Conservation (phyloP, 1,140 invertebrate species). For the Platyura marginata region DNA sequence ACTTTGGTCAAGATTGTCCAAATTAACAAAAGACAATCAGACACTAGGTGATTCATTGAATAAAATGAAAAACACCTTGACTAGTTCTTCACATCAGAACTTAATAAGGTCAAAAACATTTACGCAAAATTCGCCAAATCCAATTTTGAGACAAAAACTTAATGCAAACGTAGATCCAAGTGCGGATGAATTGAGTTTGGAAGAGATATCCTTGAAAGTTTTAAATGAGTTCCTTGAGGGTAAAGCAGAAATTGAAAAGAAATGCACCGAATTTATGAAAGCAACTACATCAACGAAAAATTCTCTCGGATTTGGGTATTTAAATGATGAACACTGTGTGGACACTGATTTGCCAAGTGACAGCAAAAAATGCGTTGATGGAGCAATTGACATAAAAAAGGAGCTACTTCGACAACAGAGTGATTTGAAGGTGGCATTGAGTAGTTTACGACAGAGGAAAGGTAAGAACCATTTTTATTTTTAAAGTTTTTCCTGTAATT, state of each 20-base stretch:
- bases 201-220: slow-evolving; percentile 55
- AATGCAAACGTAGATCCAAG: slow-evolving; percentile 14
- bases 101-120: slow-evolving; percentile 40
- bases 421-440: slow-evolving; percentile 32
- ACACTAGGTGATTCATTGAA: slow-evolving; percentile 10
- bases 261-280: slow-evolving; percentile 41
- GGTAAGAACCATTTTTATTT: slow-evolving; percentile 8
- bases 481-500: not conserved
- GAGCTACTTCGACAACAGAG: slow-evolving; percentile 40
- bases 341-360: slow-evolving; percentile 38
- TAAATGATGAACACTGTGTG: slow-evolving; percentile 35
- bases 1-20: slow-evolving; percentile 51
- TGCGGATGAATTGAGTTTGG: slow-evolving; percentile 40
- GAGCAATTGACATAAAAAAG: slow-evolving; percentile 39
- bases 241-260: slow-evolving; percentile 42
- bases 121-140: slow-evolving; percentile 35
- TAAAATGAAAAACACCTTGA: not conserved
- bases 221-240: slow-evolving; percentile 38
- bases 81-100: slow-evolving; percentile 10
- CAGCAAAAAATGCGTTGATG: slow-evolving; percentile 41
- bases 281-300: slow-evolving; percentile 26
- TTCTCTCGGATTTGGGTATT: slow-evolving; percentile 44
- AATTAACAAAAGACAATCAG: slow-evolving; percentile 36
- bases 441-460: slow-evolving; percentile 12
- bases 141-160: slow-evolving; percentile 24